These are phyloP conservation scores for Latheticus oryzae DNA, from an alignment of 2,888 invertebrate genomes.

Conservation along the genomic window DNA sequence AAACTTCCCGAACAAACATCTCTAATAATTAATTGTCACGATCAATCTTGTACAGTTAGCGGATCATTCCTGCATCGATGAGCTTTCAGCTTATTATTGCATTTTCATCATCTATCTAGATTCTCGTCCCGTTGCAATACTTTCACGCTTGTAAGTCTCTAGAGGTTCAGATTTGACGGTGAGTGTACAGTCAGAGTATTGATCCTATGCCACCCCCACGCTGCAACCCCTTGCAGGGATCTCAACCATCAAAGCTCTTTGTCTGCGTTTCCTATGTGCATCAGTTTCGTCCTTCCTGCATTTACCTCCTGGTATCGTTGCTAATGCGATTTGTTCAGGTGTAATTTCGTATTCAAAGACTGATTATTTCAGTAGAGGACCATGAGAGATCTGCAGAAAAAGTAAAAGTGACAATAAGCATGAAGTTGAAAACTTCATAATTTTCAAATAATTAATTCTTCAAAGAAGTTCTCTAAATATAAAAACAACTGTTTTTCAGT, in stretches of 20 bases:
- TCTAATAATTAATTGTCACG: conserved; percentile 23
- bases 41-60: conserved; percentile 17
- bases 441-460: no score
- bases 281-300: conserved; percentile 42
- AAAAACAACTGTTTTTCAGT: no score
- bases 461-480: no score
- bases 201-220: conserved; percentile 56
- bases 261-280: conserved; percentile 51
- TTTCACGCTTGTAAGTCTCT: conserved; percentile 48
- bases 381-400: neutral
- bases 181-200: conserved; percentile 57
- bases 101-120: conserved; percentile 16
- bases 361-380: conserved; percentile 19
- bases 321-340: conserved; percentile 41
- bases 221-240: conserved; percentile 54
- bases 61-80: conserved; percentile 1
- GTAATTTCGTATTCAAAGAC: conserved; percentile 35
- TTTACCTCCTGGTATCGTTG: conserved; percentile 36
- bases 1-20: conserved; percentile 16
- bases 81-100: conserved; percentile 14
- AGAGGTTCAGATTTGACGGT: conserved; percentile 53
- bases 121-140: conserved; percentile 33
- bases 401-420: no score
- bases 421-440: no score
- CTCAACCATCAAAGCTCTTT: conserved; percentile 54